phyloP scores from a whole-genome alignment of 2,113 vertebrate genomes.

The Petrocephalus zakoni region DNA sequence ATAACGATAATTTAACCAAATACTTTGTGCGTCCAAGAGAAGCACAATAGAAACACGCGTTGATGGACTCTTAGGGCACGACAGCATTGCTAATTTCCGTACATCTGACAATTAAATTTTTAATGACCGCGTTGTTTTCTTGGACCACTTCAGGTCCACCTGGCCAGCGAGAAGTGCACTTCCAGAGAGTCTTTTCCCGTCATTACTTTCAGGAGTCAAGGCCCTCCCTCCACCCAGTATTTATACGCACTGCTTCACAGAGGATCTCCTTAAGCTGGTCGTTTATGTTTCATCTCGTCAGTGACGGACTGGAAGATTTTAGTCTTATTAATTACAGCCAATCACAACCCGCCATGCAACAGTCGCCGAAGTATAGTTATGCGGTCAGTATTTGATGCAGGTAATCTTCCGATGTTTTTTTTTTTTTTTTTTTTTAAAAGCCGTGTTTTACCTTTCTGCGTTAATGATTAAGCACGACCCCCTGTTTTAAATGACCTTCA shows the following conservation, averaged over 20 bases:
- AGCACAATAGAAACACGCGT: not conserved
- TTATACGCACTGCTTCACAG: not conserved
- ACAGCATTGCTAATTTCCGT: not conserved
- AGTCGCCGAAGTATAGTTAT: not conserved
- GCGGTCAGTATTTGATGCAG: not conserved
- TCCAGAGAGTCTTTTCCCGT: not conserved
- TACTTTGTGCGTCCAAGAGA: not conserved
- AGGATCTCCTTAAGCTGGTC: not conserved
- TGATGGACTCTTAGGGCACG: not conserved
- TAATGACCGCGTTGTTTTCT: not conserved
- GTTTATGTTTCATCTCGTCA: not conserved
- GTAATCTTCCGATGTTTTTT: not conserved
- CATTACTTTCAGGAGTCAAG: not conserved
- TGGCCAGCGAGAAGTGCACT: not conserved
- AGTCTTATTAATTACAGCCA: not conserved
- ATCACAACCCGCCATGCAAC: not conserved
- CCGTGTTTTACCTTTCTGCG: not conserved
- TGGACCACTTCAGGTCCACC: not conserved
- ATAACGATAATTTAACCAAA: not conserved
- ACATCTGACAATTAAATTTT: not conserved
- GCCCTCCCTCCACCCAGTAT: not conserved
- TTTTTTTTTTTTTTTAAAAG: not conserved
- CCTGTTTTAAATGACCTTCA: not conserved
- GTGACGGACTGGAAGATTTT: not conserved
- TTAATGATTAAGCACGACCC: not conserved